Evolutionary conservation across 2,797 vertebrate species (phyloP).

Genomic region (Halcyon badia): DNA sequence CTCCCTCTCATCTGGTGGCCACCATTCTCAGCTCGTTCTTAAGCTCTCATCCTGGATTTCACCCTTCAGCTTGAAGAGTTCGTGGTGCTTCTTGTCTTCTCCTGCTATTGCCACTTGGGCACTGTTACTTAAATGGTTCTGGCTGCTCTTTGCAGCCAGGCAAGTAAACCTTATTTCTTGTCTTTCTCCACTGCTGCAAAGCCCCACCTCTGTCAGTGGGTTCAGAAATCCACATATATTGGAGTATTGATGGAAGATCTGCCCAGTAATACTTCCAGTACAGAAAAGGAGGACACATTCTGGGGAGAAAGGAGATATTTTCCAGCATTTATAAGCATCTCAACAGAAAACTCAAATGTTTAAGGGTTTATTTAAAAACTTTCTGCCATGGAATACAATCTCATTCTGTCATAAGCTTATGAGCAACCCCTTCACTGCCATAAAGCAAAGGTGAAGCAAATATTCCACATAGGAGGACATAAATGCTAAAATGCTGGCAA

Average conservation of each 20-base stretch:
- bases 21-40: background rate
- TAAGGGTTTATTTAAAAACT: background rate
- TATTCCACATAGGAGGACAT: background rate
- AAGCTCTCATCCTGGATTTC: background rate
- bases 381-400: background rate
- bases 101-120: background rate
- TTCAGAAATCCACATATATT: background rate
- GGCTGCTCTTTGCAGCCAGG: background rate
- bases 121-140: background rate
- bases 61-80: background rate
- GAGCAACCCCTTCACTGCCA: background rate
- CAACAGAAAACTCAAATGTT: background rate
- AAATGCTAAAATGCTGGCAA: constrained; percentile 10
- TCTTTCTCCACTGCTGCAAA: background rate
- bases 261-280: background rate
- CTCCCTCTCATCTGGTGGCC: background rate
- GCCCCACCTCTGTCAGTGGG: background rate
- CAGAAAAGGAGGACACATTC: background rate
- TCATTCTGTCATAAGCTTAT: background rate
- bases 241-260: background rate
- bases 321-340: background rate
- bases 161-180: background rate
- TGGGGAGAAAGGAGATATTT: background rate
- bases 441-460: constrained; percentile 37
- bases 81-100: background rate